Percentiles rank a stretch among this genome's conserved stretches.
These are phyloP conservation scores for Hylaeus volcanicus DNA, from an alignment of 1,140 invertebrate genomes.

Conservation along the genomic window DNA sequence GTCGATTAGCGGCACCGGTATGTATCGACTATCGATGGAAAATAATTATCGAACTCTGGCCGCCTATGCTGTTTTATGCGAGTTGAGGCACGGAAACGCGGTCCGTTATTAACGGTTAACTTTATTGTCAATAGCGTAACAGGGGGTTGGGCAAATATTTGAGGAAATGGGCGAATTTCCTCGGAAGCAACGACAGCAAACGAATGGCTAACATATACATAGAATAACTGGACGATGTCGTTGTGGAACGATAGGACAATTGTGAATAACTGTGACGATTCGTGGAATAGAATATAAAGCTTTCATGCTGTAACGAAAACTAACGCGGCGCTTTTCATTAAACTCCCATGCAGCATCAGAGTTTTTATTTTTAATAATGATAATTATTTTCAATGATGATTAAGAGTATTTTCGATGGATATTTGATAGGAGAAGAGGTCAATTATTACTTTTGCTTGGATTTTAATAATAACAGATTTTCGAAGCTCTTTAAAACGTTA, in stretches of 20 bases:
- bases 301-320: too few species aligned
- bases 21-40: constrained; percentile 32
- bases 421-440: too few species aligned
- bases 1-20: constrained; percentile 4
- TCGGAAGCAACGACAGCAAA: not conserved
- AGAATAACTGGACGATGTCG: constrained; percentile 5
- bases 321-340: not conserved
- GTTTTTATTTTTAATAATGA: too few species aligned
- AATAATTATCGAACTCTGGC: constrained; percentile 21
- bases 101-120: constrained; percentile 14
- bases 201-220: not conserved
- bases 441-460: too few species aligned
- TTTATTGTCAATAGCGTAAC: constrained; percentile 16
- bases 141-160: not conserved
- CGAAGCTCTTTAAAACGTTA: too few species aligned
- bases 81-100: not conserved
- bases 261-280: not conserved
- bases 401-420: too few species aligned
- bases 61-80: not conserved
- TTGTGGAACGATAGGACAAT: constrained; percentile 26
- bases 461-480: too few species aligned
- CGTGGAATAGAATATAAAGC: not conserved
- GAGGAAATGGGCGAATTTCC: not conserved
- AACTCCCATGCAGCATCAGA: too few species aligned
- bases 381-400: too few species aligned